phyloP scores from a whole-genome alignment of 2,797 vertebrate genomes.

The Harpagifer antarcticus region DNA sequence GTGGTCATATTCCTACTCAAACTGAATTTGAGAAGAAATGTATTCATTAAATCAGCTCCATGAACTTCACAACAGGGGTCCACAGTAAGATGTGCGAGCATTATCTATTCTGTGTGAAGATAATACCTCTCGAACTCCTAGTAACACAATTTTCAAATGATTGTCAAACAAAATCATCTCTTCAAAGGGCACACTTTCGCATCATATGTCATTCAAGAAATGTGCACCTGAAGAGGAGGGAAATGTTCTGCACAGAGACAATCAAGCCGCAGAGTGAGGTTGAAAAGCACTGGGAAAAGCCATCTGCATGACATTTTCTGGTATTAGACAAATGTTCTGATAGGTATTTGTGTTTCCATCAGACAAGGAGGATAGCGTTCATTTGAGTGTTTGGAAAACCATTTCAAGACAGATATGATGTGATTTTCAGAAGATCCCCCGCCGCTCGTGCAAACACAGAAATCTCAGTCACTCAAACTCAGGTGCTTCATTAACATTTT shows the following conservation, averaged over 20 bases:
- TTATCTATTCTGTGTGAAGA: conserved; percentile 24
- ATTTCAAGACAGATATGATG: neutral
- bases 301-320: neutral
- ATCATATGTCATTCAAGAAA: conserved; percentile 39
- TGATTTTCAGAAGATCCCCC: conserved; percentile 18
- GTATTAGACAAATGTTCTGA: conserved; percentile 8
- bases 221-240: neutral
- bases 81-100: conserved; percentile 30
- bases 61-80: conserved; percentile 42
- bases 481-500: conserved; percentile 47
- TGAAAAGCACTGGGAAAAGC: too few relatives aligned
- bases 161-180: conserved; percentile 54
- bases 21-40: conserved; percentile 12
- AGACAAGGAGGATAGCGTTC: conserved; percentile 2
- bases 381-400: conserved; percentile 6
- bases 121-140: conserved; percentile 38
- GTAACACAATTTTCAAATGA: conserved; percentile 39
- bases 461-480: conserved; percentile 22
- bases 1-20: conserved; percentile 27
- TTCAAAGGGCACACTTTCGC: conserved; percentile 39
- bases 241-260: conserved; percentile 13
- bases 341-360: neutral
- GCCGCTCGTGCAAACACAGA: conserved; percentile 45
- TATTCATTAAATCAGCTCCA: conserved; percentile 24
- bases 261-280: neutral